These are phyloP conservation scores for Spodoptera picta DNA, from an alignment of 2,888 invertebrate genomes.

Conservation along the genomic window DNA sequence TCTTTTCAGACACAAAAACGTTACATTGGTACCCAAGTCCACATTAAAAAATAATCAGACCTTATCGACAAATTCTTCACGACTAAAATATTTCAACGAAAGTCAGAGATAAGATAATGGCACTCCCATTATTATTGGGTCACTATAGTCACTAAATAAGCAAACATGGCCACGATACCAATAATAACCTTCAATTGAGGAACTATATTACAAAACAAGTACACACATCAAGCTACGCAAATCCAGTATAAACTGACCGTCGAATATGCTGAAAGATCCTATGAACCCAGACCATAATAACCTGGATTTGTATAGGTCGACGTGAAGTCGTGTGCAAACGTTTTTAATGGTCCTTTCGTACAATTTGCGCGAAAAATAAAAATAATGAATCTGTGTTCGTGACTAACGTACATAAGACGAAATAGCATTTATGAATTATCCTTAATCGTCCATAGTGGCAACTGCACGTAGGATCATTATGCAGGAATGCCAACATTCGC, in stretches of 20 bases:
- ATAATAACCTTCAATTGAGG: not conserved
- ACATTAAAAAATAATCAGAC: slow-evolving; percentile 17
- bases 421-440: slow-evolving; percentile 19
- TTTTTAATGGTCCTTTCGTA: no score
- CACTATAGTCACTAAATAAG: slow-evolving; percentile 10
- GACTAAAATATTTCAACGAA: slow-evolving; percentile 32
- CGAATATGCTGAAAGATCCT: no score
- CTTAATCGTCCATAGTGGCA: slow-evolving; percentile 19
- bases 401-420: slow-evolving; percentile 1
- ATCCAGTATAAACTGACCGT: no score
- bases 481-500: slow-evolving; percentile 55
- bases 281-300: no score
- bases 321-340: no score
- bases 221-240: not conserved
- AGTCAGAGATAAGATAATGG: slow-evolving; percentile 44
- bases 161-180: slow-evolving; percentile 7
- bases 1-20: no score
- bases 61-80: slow-evolving; percentile 32
- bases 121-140: slow-evolving; percentile 42
- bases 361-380: no score
- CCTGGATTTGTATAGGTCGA: no score
- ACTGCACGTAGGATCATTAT: slow-evolving; percentile 45
- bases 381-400: slow-evolving; percentile 1
- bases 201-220: not conserved
- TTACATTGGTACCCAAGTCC: slow-evolving; percentile 4